A percentile compares a stretch with the other conserved stretches of the same genome.
These are phyloP conservation scores for Iguana delicatissima DNA, from an alignment of 2,797 vertebrate genomes.

Conservation along the genomic window DNA sequence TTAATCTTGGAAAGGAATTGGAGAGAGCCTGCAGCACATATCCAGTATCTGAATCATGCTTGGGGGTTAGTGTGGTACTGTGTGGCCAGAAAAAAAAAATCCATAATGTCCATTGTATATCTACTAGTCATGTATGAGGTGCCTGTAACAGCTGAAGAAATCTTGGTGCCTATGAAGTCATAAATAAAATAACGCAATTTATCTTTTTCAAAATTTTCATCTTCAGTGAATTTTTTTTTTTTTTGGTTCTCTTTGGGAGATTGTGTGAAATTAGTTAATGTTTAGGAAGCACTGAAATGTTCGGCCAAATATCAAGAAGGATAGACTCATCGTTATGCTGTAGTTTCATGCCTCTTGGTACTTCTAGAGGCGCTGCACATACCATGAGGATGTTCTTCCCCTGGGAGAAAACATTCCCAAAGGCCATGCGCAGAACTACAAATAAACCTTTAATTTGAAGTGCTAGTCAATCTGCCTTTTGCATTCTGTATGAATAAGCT, in stretches of 20 bases:
- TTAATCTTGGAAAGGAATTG: background rate
- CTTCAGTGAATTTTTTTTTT: background rate
- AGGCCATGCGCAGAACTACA: background rate
- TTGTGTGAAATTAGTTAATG: background rate
- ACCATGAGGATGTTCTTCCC: background rate
- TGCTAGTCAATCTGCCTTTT: background rate
- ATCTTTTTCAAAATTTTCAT: background rate
- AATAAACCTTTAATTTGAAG: accelerated
- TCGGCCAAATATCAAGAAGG: background rate
- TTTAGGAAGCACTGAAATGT: background rate
- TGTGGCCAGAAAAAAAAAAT: too few relatives aligned
- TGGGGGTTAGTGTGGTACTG: background rate
- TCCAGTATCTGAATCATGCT: too few relatives aligned
- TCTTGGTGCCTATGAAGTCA: background rate
- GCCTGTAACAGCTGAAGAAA: background rate
- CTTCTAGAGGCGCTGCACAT: background rate
- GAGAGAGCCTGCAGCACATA: background rate
- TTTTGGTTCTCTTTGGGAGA: background rate
- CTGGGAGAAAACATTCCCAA: accelerated
- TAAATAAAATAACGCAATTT: background rate
- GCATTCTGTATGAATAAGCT: background rate
- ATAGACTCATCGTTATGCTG: background rate
- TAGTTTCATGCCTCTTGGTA: background rate
- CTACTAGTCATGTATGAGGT: background rate
- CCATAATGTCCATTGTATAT: background rate